Conservation (phyloP, 2,113 vertebrate genomes). For the Dipodomys merriami region DNA sequence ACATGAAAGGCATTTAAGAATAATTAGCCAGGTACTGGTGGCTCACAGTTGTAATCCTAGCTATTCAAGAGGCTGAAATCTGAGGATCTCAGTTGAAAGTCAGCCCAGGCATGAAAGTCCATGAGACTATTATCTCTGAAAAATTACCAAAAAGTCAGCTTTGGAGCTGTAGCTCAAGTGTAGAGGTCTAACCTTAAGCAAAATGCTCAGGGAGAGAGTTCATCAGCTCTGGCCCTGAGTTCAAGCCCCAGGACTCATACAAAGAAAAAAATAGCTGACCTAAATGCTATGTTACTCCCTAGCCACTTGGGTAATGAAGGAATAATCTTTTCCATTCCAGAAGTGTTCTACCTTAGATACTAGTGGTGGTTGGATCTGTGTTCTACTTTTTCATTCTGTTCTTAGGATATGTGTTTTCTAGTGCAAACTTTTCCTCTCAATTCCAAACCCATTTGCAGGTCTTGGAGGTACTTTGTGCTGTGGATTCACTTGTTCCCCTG, state of each 20-base stretch:
- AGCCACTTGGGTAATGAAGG: neutral
- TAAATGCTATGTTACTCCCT: slow-evolving; percentile 51
- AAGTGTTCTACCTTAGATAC: neutral
- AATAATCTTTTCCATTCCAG: neutral
- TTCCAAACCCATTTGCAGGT: neutral
- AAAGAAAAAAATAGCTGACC: neutral
- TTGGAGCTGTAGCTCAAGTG: no score
- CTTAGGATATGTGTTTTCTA: neutral
- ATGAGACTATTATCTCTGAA: no score
- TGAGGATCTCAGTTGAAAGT: no score
- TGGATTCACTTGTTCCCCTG: neutral
- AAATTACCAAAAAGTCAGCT: no score
- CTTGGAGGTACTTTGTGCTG: neutral
- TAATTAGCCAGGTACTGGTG: neutral
- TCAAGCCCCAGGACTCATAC: no score
- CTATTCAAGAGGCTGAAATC: no score
- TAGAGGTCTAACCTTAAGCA: no score
- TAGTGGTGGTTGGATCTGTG: neutral
- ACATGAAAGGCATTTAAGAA: slow-evolving; percentile 73
- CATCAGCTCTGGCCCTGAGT: no score
- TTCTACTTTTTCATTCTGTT: neutral
- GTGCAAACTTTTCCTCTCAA: neutral
- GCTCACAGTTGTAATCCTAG: no score
- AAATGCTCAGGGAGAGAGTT: no score
- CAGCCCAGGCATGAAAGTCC: no score